Percentiles rank a stretch among this genome's conserved stretches.
Evolutionary conservation across 2,888 invertebrate genomes (phyloP).

Genomic region (Geophilus truncorum): DNA sequence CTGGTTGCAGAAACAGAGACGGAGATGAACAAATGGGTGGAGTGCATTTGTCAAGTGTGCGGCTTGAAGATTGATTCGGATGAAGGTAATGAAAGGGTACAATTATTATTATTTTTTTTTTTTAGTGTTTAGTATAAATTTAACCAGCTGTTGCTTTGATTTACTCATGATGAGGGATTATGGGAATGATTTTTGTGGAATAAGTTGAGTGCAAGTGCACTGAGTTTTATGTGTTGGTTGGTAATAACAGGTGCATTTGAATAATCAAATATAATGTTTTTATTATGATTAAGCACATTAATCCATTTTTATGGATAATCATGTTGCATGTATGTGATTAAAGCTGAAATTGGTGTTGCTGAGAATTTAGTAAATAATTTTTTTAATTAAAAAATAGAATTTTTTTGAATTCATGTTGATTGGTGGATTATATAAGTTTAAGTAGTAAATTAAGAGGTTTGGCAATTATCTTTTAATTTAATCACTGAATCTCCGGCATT

Average conservation of each 20-base stretch:
- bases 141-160: too few relatives aligned
- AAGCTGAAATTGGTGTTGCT: too few relatives aligned
- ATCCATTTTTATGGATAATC: not conserved
- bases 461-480: not conserved
- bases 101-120: not conserved
- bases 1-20: constrained; percentile 84
- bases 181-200: not conserved
- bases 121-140: not conserved
- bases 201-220: not conserved
- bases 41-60: constrained; percentile 87
- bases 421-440: not conserved
- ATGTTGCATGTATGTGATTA: too few relatives aligned
- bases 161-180: too few relatives aligned
- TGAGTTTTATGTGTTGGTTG: not conserved
- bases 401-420: too few relatives aligned
- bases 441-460: not conserved
- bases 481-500: not conserved
- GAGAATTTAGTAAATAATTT: too few relatives aligned
- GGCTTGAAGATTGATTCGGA: constrained; percentile 69
- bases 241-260: not conserved
- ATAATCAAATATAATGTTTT: not conserved
- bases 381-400: too few relatives aligned
- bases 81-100: constrained; percentile 46
- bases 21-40: constrained; percentile 94
- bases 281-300: not conserved